Percentiles rank a stretch among this genome's conserved stretches.
Conservation (phyloP, 92 coral and sea anemone species). For the Heteractis magnifica region DNA sequence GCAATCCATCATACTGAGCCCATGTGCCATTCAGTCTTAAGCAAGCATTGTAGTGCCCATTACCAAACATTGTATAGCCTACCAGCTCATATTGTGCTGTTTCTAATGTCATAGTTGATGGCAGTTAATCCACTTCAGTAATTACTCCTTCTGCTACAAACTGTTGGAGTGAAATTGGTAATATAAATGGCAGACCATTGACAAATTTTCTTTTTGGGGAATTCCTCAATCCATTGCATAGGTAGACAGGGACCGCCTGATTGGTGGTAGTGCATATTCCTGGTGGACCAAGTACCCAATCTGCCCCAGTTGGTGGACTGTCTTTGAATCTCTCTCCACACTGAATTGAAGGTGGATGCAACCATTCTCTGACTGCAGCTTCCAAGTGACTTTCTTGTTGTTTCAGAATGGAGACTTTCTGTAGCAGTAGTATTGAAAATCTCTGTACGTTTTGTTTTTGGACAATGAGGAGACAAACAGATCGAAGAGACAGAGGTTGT, state of each 20-base stretch:
- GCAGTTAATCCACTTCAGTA: conserved; percentile 16
- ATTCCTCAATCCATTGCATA: conserved; percentile 25
- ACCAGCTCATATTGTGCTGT: conserved; percentile 11
- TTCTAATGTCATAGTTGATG: neutral
- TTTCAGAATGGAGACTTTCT: conserved; percentile 1
- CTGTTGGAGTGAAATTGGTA: conserved; percentile 6
- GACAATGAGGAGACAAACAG: conserved; percentile 33
- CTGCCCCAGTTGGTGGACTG: conserved; percentile 22
- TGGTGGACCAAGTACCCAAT: conserved; percentile 11
- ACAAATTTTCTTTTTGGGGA: conserved; percentile 22
- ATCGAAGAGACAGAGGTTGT: conserved; percentile 18
- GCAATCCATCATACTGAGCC: conserved; percentile 28
- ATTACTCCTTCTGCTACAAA: conserved; percentile 17
- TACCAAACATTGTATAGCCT: conserved; percentile 19
- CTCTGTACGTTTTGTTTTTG: neutral
- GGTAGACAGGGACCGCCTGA: neutral
- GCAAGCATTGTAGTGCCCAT: conserved; percentile 21
- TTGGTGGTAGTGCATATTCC: conserved; percentile 1
- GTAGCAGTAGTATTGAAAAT: neutral
- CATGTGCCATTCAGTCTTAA: conserved; percentile 9
- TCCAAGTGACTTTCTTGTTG: conserved; percentile 7
- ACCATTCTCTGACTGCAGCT: conserved; percentile 27
- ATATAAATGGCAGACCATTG: conserved; percentile 17
- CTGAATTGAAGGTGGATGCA: conserved; percentile 17
- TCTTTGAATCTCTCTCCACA: conserved; percentile 18